Base-by-base conservation (phyloP, 2,113 vertebrate genomes). In the Grammomys dolichurus region DNA sequence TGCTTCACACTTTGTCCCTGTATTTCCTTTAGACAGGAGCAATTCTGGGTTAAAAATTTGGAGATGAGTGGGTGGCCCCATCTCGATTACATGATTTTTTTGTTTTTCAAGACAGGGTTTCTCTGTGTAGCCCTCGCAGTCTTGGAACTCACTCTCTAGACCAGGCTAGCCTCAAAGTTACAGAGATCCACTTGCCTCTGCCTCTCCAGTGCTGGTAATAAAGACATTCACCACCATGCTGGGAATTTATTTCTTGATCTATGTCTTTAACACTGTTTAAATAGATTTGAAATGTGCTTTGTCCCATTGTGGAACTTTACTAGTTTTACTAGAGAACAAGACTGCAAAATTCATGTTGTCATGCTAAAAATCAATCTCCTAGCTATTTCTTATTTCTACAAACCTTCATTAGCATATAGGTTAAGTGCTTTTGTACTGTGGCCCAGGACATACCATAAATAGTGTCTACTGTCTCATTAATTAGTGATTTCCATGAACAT, bases 381-480 rank as follows among this genome's bases (percentile, higher is more conserved):
- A 85, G 40, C 60, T 40, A 78, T 87, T 90, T 33, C 22, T 89
- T 96, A 19, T 72, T 90, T 73, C 60, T 78, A 65, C 36, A 94
- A 72, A 48, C 93, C 17, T 80, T 89, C 26, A 73, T 26, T 88
- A 73, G 70, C 28, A 80, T 77, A 20, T 94, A 75, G 14, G 14
- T 84, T 88, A 93, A 40, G 51, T 76, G 1, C 19, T 91, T 43
- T 86, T 85, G 77, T 7, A 89, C 73, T 89, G 65, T 65, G 43
- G 24, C 67, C 63, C 46, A 88, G 40, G 31, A 91, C 31, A 78
- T 93, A 85, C 14, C 33, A 48, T 11, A 80, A 20, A 73, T 46
- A 51, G 16, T 51, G 90, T 93, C 63, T 94, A 31, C 33, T 72
- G 81, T 97, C n/a, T 93, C 51, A 24, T 80, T 65, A 89, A 85